Evolutionary conservation across 2,888 invertebrate species (phyloP), one percentile per base, ranked within the genome.

Genomic region (Plebejus anna): DNA sequence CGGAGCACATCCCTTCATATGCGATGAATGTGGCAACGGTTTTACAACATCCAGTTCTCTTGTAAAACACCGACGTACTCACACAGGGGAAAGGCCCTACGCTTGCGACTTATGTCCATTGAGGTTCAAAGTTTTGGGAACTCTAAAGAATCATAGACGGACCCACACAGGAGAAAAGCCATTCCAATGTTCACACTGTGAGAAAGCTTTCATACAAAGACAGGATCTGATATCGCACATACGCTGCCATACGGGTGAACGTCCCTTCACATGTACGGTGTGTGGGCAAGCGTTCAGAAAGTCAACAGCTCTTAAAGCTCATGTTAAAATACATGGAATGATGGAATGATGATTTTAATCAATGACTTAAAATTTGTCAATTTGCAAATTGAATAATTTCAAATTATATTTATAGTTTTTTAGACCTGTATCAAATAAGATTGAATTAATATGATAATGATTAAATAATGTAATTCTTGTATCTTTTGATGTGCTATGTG

Each of bases 21-120:
- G 95, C 75, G 94, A 94, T 22, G 91, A 90, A 6, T 95, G 95
- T 70, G 89, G 91, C 0, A 88, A 93, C 11, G 91, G 93, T 0
- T 95, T 95, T 82, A 95, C 95, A 0, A 95, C 95, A 0, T 94
- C 95, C 13, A 94, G 94, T 71, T 95, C 95, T 0, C 81, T 95
- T 28, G 94, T 94, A 0, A 95, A 95, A 76, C 95, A 95, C 79
- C 87, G 93, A 1, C 87, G 95, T 0, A 94, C 92, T 6, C 95
- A 95, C 82, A 95, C 95, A 0, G 95, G 95, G 0, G 95, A 95
- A 78, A 83, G 94, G 0, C 95, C 95, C 0, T 95, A 95, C 80
- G 91, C 90, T 0, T 95, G 95, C 79, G 95, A 95, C 51, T 84
- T 95, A 1, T 95, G 95, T 75, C 91, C 94, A 0, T 94, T 95